Evolutionary conservation across 2,797 vertebrate species (phyloP).

Genomic region (Pangasius macronema): DNA sequence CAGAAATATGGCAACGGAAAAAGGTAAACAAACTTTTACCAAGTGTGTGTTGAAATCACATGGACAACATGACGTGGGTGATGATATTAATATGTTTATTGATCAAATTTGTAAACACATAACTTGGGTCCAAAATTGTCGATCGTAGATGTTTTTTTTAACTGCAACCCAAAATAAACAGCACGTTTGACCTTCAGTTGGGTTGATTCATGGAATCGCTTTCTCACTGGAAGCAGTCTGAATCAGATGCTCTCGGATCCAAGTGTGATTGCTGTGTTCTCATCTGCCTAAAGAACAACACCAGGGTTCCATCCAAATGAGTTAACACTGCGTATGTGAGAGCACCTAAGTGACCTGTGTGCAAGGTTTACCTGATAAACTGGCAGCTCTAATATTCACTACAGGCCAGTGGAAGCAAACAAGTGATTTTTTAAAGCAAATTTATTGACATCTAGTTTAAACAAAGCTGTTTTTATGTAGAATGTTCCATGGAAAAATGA

Average conservation of each 20-base stretch:
- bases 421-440: background rate
- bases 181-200: background rate
- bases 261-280: background rate
- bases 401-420: constrained; percentile 9
- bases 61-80: background rate
- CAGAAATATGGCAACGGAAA: background rate
- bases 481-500: background rate
- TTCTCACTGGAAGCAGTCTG: background rate
- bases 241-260: background rate
- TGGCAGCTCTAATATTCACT: constrained; percentile 7
- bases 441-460: background rate
- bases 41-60: background rate
- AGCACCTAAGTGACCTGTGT: constrained; percentile 3
- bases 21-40: background rate
- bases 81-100: no score
- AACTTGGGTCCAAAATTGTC: no score
- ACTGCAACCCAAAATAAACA: background rate
- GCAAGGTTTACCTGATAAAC: constrained; percentile 17
- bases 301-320: background rate
- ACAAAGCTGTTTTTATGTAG: background rate
- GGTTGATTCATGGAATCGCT: background rate
- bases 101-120: no score
- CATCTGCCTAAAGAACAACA: no score
- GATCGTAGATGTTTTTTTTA: no score
- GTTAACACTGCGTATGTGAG: background rate